Percentiles rank a stretch among this genome's conserved stretches.
These are phyloP conservation scores for Balaeniceps rex DNA, from an alignment of 2,113 vertebrate species.

Conservation along the genomic window DNA sequence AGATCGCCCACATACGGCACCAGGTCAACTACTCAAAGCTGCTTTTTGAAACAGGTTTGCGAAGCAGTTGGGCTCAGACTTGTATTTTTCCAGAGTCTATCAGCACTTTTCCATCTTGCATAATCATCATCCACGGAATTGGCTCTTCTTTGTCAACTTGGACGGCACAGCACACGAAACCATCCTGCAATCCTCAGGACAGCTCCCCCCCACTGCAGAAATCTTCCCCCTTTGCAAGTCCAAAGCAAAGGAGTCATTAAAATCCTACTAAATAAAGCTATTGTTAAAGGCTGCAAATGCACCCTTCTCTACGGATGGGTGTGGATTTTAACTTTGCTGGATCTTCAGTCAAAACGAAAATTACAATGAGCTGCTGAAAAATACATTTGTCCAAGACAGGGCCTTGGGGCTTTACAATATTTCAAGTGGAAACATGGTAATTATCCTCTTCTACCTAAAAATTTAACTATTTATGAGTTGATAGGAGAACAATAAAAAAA, in stretches of 20 bases:
- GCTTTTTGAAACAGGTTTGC: neutral
- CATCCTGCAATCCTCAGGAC: neutral
- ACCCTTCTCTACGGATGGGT: neutral
- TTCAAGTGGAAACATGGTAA: constrained; percentile 27
- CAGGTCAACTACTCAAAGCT: neutral
- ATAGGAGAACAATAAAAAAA: neutral
- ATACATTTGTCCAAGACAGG: constrained; percentile 22
- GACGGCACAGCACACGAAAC: neutral
- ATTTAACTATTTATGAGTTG: neutral
- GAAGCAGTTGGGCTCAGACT: neutral
- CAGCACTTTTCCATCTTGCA: constrained; percentile 31
- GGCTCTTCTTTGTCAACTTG: neutral
- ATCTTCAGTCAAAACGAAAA: constrained; percentile 36
- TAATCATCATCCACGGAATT: neutral
- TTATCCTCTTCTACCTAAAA: constrained; percentile 8
- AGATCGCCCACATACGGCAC: neutral
- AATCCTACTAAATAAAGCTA: neutral
- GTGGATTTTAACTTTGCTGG: neutral
- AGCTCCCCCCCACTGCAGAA: neutral
- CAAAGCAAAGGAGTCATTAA: neutral
- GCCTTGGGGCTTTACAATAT: neutral
- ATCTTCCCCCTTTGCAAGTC: neutral
- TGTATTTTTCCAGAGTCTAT: constrained; percentile 23
- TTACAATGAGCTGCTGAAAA: constrained; percentile 51
- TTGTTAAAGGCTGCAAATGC: neutral